Percentiles rank a stretch among this genome's conserved stretches.
Conservation (phyloP, 2,797 vertebrate genomes). For the Alca torda region DNA sequence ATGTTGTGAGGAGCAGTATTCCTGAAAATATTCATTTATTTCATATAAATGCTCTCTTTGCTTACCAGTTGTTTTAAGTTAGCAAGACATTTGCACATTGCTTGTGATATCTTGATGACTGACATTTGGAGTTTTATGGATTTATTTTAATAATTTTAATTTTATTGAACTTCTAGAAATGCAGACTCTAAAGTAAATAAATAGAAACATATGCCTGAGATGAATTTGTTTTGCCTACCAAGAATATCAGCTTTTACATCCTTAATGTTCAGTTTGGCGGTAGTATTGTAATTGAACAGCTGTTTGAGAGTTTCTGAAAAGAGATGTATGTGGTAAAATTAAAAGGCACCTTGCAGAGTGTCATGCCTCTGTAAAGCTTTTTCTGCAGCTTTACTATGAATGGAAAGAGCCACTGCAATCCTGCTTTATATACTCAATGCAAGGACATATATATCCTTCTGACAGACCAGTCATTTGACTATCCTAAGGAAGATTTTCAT, state of each 20-base stretch:
- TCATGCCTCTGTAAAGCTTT: background rate
- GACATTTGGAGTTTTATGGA: background rate
- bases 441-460: background rate
- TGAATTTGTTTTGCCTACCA: background rate
- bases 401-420: background rate
- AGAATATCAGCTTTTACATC: background rate
- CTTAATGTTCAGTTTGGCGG: background rate
- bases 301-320: background rate
- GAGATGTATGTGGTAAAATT: background rate
- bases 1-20: background rate
- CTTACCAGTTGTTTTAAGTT: background rate
- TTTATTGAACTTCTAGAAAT: background rate
- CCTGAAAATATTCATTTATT: background rate
- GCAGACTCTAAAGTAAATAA: background rate
- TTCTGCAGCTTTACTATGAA: background rate
- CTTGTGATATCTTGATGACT: background rate
- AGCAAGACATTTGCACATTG: background rate
- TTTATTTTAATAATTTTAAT: background rate
- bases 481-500: background rate
- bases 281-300: background rate
- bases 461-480: background rate
- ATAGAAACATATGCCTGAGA: background rate
- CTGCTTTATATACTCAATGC: background rate
- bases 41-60: background rate
- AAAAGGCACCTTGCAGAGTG: background rate